Base-by-base conservation (phyloP, 2,797 vertebrate species). In the Loriculus beryllinus region DNA sequence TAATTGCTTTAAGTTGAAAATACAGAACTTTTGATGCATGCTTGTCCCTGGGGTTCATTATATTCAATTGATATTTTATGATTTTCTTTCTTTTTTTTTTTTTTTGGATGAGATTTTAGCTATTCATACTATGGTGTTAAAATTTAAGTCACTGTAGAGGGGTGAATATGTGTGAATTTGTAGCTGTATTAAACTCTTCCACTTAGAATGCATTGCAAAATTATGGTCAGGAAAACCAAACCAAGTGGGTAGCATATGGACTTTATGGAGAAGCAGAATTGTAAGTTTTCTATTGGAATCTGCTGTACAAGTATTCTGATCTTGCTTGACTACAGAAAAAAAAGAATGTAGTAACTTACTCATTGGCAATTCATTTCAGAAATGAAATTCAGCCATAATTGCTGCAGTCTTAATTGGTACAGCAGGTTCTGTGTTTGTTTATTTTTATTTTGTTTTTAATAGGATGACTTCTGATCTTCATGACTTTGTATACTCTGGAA, bases 251-350 rank as follows among this genome's bases (percentile, higher is more conserved):
- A 87, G n/a, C 83, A 80, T 80, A 82, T 85, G 52, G 75, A 92
- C 33, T 87, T 87, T 11, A 28, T 10, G 16, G 68, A 90, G 42
- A 80, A 35, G 22, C 49, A 92, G 39, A 94, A 92, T 75, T 85
- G 21, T 68, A 87, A 71, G 49, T 87, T 90, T 80, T 78, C 60
- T 33, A 12, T 68, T 94, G 63, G 39, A 81, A 87, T 81, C 39
- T 87, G 28, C 47, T 85, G 13, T 43, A 74, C 43, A 88, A 90
- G 92, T 92, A 89, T 94, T 94, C 85, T 91, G 76, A 87, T 82
- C 48, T 82, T 78, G 19, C 84, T 65, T 78, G 64, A 71, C 39
- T 92, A 16, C 16, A 64, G 48, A 33, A 83, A 59, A 86, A 59
- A 59, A 35, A 80, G 40, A 83, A 64, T 43, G 21, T 31, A 76